Base-by-base conservation (phyloP, 1,140 invertebrate species). In the Polypedilum pembai region DNA sequence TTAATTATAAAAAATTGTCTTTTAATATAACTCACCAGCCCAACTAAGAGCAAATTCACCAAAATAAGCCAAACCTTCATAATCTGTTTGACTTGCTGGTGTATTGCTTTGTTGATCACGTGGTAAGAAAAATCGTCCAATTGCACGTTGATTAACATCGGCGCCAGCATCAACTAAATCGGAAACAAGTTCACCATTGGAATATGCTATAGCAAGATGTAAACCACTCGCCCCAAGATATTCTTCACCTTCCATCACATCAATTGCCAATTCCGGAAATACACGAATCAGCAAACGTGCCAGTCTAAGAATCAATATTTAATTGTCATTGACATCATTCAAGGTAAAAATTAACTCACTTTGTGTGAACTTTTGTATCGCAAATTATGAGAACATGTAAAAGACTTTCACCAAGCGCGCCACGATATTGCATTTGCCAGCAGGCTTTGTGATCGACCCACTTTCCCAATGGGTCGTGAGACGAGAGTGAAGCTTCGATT, bases 211-310 rank as follows among this genome's bases (percentile, higher is more conserved):
- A 0, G 96, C 95, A 72, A 99, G 85, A 83, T 99, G 98, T 20
- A 99, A 84, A 7, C 94, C 92, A 83, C 94, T 96, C 8, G 96
- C 95, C 0, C 94, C 96, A 79, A 95, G 87, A 85, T 98, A 98
- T 85, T 99, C 96, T 81, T 98, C 94, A 1, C 95, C 96, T 85
- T 98, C 95, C 73, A 98, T 96, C 12, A 98, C 91, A 83, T 99
- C 97, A 56, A 96, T 84, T 0, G 94, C 93, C 65, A 98, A 82
- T 79, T 92, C 92, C 0, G 96, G 96, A 81, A 95, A 99, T 78
- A 93, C 91, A 80, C 94, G 92, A 0, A 98, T 85, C 21, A 99
- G 82, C 5, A 94, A 92, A 75, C 94, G 88, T 0, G 95, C 96
- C 72, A 99, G 86, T 74, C 90, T 83, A 0, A 33, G 45, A 81